Percentiles rank a stretch among this genome's conserved stretches.
Conservation (phyloP, 2,888 invertebrate species). For the Eupithecia exiguata region DNA sequence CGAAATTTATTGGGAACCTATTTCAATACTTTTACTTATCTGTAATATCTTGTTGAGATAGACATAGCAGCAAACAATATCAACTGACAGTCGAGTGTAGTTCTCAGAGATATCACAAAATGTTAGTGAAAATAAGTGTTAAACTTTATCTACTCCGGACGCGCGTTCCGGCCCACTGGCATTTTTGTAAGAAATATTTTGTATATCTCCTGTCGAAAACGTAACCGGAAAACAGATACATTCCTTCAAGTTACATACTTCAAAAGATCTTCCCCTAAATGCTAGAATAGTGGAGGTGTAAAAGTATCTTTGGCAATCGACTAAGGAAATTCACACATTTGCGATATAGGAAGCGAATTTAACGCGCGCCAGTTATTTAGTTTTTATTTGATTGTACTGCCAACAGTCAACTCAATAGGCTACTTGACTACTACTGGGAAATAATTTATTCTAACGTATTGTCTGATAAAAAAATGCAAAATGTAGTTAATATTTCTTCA, state of each 20-base stretch:
- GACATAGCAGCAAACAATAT: background rate
- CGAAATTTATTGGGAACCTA: too few species aligned
- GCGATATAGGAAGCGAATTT: background rate
- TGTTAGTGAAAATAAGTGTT: background rate
- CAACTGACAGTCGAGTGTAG: background rate
- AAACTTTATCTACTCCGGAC: background rate
- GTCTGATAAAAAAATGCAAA: too few species aligned
- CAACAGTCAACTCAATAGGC: too few species aligned
- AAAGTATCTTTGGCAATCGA: constrained; percentile 18
- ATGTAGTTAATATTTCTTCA: too few species aligned
- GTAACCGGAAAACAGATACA: background rate
- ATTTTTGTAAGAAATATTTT: background rate
- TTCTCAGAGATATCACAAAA: background rate
- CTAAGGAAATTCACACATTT: constrained; percentile 20
- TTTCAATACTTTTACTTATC: too few species aligned
- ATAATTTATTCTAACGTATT: too few species aligned
- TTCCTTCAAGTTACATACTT: background rate
- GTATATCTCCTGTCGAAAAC: background rate
- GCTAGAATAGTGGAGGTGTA: background rate
- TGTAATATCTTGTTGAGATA: too few species aligned
- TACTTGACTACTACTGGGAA: too few species aligned
- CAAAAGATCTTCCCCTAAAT: constrained; percentile 4
- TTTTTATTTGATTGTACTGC: background rate
- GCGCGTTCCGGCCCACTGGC: background rate
- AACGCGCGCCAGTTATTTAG: constrained; percentile 15